Base-by-base conservation (phyloP, 2,888 invertebrate genomes). In the Eledone cirrhosa region DNA sequence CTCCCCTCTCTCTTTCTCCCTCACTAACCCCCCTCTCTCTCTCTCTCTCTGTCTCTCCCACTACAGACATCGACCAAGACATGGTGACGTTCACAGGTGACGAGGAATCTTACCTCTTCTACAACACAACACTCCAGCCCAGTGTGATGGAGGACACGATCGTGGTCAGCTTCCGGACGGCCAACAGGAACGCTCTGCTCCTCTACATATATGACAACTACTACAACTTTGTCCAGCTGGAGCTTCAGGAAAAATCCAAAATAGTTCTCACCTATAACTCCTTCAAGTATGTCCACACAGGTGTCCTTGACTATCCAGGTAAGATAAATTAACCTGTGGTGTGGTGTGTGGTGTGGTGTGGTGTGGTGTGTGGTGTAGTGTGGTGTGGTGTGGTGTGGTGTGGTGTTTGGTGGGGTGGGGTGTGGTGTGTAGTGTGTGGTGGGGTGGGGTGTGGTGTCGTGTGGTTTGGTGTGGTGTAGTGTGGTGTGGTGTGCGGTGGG, bases 201-300 rank as follows among this genome's bases (percentile, higher is more conserved):
- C 92, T 97, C 13, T 97, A 97, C 88, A 96, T 96, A 48, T 96
- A 97, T 88, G 97, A 98, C 90, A 95, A 97, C 90, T 92, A 96
- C 80, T 97, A 97, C 89, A 98, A 98, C 91, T 97, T 97, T 90
- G 94, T 97, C 77, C 97, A 97, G 90, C 81, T 88, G 41, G 85
- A 87, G 53, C 77, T 88, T 19, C 82, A 82, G 13, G 27, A 47
- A 67, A 67, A 79, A 27, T 79, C 69, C 16, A 82, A 81, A 22
- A 79, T 87, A 27, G 79, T 83, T 31, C 80, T 87, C 33, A 86
- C 80, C 65, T 86, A 80, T 80, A 86, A 85, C 79, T 81, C 81
- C 47, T 82, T 80, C 48, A 77, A 82, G n/a, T n/a, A 22, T 19
- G 72, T 72, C 41, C 13, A n/a, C 4, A n/a, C 72, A 31, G 3